A percentile compares a stretch with the other conserved stretches of the same genome.
Evolutionary conservation across 2,113 vertebrate species (phyloP).

Genomic region (Bubalus kerabau): DNA sequence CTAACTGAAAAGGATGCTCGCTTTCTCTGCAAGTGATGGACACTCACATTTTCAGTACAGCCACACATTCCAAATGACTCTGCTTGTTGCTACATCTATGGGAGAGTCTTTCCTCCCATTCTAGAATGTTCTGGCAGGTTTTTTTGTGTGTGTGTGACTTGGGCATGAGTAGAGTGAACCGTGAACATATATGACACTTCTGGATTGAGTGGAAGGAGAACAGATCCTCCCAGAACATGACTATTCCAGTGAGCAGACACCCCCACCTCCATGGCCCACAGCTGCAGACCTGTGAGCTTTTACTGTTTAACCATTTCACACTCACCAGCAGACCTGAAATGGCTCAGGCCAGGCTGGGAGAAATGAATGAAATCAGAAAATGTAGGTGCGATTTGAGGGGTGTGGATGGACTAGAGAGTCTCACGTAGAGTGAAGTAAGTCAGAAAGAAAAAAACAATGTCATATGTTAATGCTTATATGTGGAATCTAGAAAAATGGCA

Average conservation of each 20-base stretch:
- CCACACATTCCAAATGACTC: neutral
- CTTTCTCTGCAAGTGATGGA: neutral
- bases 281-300: constrained; percentile 28
- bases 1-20: neutral
- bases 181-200: neutral
- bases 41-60: neutral
- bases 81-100: neutral
- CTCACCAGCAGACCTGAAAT: neutral
- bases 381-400: neutral
- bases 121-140: neutral
- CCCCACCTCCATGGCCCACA: neutral
- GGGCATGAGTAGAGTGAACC: neutral
- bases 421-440: neutral
- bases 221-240: neutral
- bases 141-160: neutral
- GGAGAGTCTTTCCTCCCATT: neutral
- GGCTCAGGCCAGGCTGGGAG: no score
- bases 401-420: neutral
- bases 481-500: neutral
- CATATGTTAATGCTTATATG: neutral
- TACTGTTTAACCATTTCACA: constrained; percentile 6
- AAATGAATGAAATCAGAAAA: neutral
- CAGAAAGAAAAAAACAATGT: neutral
- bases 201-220: neutral
- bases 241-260: neutral